Evolutionary conservation across 1,140 invertebrate species (phyloP), one percentile per base, ranked within the genome.

Genomic region (Drosophila nasuta): DNA sequence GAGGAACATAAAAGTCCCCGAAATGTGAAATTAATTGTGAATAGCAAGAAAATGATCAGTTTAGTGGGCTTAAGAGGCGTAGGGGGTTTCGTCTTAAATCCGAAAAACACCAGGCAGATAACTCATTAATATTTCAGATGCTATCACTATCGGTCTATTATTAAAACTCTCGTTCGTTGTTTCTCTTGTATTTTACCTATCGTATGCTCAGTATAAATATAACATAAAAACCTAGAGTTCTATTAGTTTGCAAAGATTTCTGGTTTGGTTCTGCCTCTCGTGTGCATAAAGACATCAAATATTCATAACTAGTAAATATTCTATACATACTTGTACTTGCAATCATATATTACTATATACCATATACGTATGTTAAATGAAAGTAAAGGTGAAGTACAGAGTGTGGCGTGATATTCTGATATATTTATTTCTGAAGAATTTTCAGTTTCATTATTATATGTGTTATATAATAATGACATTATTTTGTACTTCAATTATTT

Each of bases 171-270:
- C 17, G 49, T 3, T 46, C 43, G 6, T 13, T 46, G 45, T 63
- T 63, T 30, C 45, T 60, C 30, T 33, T 49, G 1, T 35, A 35
- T 64, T 5, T 35, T 52, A 33, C 4, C 17, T 38, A 65, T 71
- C 59, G 59, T 65, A 57, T 69, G 45, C 54, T 86, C 82, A 87
- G 83, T 87, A 88, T 88, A 88, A 87, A 87, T 87, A 87, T 51
- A 43, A 82, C 76, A 88, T 86, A 48, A 56, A 67, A 41, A 33
- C 46, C 60, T 87, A 82, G 83, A 80, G 46, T 72, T 82, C 33
- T 73, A 80, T 83, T 87, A 87, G 83, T 69, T 86, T 82, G 68
- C 60, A 67, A 77, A 56, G 77, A 82, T 73, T 82, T 80, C 62
- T 75, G 64, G 73, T 87, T 79, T 78, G 66, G 63, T 75, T 81